Evolutionary conservation across 2,113 vertebrate genomes (phyloP).

Genomic region (Plectropomus leopardus): DNA sequence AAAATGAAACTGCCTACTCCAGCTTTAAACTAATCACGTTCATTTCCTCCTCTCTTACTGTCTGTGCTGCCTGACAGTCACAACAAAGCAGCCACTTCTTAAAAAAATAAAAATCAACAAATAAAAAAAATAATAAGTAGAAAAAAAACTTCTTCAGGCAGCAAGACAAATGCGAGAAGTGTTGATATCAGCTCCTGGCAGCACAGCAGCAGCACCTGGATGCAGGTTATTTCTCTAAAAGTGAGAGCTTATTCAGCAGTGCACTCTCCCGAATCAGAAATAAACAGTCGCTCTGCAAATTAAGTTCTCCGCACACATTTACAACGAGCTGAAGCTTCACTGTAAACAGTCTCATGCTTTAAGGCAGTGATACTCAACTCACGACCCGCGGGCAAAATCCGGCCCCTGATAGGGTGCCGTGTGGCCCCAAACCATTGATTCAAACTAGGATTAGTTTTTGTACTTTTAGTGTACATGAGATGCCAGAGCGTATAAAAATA

Average conservation of each 20-base stretch:
- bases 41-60: neutral
- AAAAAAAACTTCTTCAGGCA: neutral
- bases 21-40: neutral
- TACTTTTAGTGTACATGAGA: no score
- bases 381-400: no score
- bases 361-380: no score
- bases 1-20: no score
- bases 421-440: no score
- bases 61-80: neutral
- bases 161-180: constrained; percentile 38
- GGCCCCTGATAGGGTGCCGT: no score
- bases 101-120: neutral
- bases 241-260: constrained; percentile 22
- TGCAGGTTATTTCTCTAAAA: constrained; percentile 20
- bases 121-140: neutral
- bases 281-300: constrained; percentile 3
- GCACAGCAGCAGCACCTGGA: constrained; percentile 41
- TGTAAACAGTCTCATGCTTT: constrained; percentile 85
- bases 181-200: neutral
- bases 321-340: constrained; percentile 82
- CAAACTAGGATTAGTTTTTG: no score
- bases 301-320: constrained; percentile 83
- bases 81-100: neutral
- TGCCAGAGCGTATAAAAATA: no score
- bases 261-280: constrained; percentile 11